These are phyloP conservation scores for Taphrorychus bicolor DNA, from an alignment of 2,888 invertebrate species.

Conservation along the genomic window DNA sequence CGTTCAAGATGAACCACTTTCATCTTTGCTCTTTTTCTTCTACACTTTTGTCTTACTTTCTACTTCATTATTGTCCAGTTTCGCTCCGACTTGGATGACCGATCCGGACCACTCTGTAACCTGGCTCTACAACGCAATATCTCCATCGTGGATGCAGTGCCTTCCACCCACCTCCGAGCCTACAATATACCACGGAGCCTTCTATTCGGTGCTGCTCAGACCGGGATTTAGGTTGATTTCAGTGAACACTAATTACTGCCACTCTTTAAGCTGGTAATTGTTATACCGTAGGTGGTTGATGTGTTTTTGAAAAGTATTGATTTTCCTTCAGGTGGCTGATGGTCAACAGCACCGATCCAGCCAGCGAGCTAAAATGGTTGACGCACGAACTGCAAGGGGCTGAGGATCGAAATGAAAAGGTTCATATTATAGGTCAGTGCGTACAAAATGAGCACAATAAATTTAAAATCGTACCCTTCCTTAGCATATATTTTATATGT, in stretches of 20 bases:
- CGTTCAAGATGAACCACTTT: no score
- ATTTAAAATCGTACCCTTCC: no score
- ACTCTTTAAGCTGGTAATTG: slow-evolving; percentile 86
- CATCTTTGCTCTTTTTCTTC: no score
- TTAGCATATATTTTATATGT: no score
- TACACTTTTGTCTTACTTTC: no score
- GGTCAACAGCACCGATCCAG: slow-evolving; percentile 96
- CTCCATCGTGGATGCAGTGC: slow-evolving; percentile 90
- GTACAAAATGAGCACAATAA: neutral
- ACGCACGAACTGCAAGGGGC: slow-evolving; percentile 91
- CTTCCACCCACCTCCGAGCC: slow-evolving; percentile 80
- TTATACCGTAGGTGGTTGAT: neutral
- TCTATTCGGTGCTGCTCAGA: slow-evolving; percentile 88
- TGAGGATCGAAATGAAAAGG: slow-evolving; percentile 91
- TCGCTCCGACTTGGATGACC: slow-evolving; percentile 85
- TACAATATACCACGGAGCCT: slow-evolving; percentile 85
- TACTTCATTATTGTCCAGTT: no score
- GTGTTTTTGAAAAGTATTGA: neutral
- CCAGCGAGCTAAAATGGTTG: slow-evolving; percentile 93
- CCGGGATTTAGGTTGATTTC: slow-evolving; percentile 92
- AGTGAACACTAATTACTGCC: slow-evolving; percentile 94
- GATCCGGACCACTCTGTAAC: slow-evolving; percentile 81
- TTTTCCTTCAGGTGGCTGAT: slow-evolving; percentile 76
- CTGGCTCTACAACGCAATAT: slow-evolving; percentile 91
- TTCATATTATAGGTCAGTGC: slow-evolving; percentile 83